These are phyloP conservation scores for Lepus timidus DNA, from an alignment of 2,113 vertebrate species.

Conservation along the genomic window DNA sequence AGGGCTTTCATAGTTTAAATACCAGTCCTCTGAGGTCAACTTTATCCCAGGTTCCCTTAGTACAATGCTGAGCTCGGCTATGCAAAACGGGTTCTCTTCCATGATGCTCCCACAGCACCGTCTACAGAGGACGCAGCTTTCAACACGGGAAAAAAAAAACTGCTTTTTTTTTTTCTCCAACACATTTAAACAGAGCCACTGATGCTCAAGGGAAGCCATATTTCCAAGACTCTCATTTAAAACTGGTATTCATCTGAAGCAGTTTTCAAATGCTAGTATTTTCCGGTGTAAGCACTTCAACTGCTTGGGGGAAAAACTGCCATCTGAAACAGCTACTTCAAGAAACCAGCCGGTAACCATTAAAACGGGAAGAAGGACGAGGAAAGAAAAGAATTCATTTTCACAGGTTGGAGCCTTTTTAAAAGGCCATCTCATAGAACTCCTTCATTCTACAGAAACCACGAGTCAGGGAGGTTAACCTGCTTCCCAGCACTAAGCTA, in stretches of 20 bases:
- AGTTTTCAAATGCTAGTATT: constrained; percentile 70
- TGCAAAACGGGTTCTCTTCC: constrained; percentile 26
- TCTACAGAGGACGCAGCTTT: constrained; percentile 45
- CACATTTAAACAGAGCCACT: constrained; percentile 71
- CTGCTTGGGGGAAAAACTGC: constrained; percentile 25
- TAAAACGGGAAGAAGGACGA: not conserved
- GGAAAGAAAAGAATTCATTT: constrained; percentile 36
- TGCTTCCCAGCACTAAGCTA: constrained; percentile 42
- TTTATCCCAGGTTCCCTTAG: constrained; percentile 33
- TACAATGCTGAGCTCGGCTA: constrained; percentile 11
- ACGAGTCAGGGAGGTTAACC: constrained; percentile 50
- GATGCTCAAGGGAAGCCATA: constrained; percentile 62
- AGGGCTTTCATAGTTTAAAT: constrained; percentile 57
- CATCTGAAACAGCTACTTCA: constrained; percentile 58
- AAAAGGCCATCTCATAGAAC: not conserved
- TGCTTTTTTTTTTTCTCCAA: not conserved
- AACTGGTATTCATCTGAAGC: constrained; percentile 60
- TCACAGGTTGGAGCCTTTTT: constrained; percentile 18
- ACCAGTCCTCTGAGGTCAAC: not conserved
- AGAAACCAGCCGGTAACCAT: constrained; percentile 56
- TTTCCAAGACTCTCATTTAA: constrained; percentile 66
- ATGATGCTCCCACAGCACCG: not conserved
- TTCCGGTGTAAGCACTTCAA: constrained; percentile 35
- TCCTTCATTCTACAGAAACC: constrained; percentile 49
- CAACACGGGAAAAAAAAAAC: constrained; percentile 21